phyloP scores from a whole-genome alignment of 2,113 vertebrate species.

The Paramisgurnus dabryanus region DNA sequence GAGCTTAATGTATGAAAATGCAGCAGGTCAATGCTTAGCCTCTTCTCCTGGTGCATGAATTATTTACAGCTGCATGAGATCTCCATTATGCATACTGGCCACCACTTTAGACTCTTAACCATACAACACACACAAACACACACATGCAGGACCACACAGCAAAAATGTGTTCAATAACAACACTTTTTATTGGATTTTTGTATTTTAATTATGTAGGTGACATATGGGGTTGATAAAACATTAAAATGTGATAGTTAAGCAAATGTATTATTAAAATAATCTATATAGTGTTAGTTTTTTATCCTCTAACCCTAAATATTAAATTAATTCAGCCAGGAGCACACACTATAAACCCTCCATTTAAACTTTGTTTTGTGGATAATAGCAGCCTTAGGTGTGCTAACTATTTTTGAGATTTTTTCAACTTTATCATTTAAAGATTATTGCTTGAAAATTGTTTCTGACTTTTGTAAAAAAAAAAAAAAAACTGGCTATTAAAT shows the following conservation, averaged over 20 bases:
- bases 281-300: no score
- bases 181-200: neutral
- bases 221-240: neutral
- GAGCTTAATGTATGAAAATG: slow-evolving; percentile 73
- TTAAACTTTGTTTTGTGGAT: neutral
- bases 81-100: slow-evolving; percentile 68
- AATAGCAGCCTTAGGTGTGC: no score
- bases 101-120: slow-evolving; percentile 61
- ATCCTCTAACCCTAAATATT: no score
- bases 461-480: no score
- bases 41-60: slow-evolving; percentile 68
- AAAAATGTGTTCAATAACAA: neutral
- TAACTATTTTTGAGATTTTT: no score
- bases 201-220: neutral
- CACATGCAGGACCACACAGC: slow-evolving; percentile 12
- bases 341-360: no score
- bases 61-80: slow-evolving; percentile 71
- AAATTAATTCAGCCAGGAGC: no score
- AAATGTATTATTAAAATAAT: neutral
- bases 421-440: no score
- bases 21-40: slow-evolving; percentile 64
- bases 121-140: slow-evolving; percentile 31
- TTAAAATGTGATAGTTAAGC: neutral
- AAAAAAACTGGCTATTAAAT: no score
- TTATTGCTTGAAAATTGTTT: no score